These are phyloP conservation scores for Holcopasites calliopsidis DNA, from an alignment of 1,140 invertebrate genomes.

Conservation along the genomic window DNA sequence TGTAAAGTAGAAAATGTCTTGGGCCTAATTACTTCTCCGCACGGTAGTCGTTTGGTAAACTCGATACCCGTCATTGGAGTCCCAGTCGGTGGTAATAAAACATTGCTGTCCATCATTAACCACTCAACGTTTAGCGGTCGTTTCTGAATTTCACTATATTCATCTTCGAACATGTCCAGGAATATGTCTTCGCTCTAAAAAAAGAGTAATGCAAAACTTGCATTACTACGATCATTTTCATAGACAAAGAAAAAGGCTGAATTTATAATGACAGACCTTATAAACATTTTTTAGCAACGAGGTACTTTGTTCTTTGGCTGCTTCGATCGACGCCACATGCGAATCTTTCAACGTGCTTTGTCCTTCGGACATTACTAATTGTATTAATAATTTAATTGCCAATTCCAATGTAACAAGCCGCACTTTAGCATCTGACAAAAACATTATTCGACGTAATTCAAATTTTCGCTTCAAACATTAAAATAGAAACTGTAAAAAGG, in stretches of 20 bases:
- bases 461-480: not conserved
- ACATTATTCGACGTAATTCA: conserved; percentile 26
- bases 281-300: conserved; percentile 94
- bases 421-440: conserved; percentile 85
- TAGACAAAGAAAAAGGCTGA: too few relatives aligned
- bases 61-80: conserved; percentile 98
- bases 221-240: too few relatives aligned
- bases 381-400: conserved; percentile 87
- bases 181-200: conserved; percentile 97
- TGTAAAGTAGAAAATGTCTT: not conserved
- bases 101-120: conserved; percentile 97
- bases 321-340: conserved; percentile 84
- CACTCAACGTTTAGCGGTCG: conserved; percentile 94
- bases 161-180: conserved; percentile 99
- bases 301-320: conserved; percentile 92
- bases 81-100: conserved; percentile 96
- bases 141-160: conserved; percentile 95
- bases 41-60: conserved; percentile 96
- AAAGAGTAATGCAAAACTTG: too few relatives aligned
- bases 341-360: conserved; percentile 78
- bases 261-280: conserved; percentile 82
- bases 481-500: conserved; percentile 11
- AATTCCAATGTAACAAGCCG: conserved; percentile 96
- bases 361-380: conserved; percentile 80
- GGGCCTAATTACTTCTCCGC: conserved; percentile 89